phyloP scores from a whole-genome alignment of 2,888 invertebrate species.

The Calameuta idolon region DNA sequence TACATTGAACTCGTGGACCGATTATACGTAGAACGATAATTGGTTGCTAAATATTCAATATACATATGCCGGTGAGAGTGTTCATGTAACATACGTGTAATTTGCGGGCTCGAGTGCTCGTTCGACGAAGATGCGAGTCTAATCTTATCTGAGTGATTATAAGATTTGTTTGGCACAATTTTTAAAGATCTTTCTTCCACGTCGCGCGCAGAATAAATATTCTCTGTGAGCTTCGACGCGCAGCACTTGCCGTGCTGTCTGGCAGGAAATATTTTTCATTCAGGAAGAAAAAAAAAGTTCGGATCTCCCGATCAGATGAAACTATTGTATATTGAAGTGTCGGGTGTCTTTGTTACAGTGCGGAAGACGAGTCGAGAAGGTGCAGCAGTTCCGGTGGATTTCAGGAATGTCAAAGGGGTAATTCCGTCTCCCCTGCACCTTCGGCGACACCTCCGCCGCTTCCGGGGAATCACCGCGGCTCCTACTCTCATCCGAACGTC shows the following conservation, averaged over 20 bases:
- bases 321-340: neutral
- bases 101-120: too few relatives aligned
- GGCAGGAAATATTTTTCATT: too few relatives aligned
- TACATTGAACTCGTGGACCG: too few relatives aligned
- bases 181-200: neutral
- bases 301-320: neutral
- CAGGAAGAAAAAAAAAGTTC: too few relatives aligned
- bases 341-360: constrained; percentile 33
- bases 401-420: constrained; percentile 37
- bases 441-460: constrained; percentile 40
- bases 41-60: too few relatives aligned
- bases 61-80: too few relatives aligned
- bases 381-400: constrained; percentile 38
- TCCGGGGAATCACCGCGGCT: constrained; percentile 38
- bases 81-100: too few relatives aligned
- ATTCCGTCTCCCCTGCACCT: constrained; percentile 39
- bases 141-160: neutral
- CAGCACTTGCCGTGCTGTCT: too few relatives aligned
- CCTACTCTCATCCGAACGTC: constrained; percentile 40
- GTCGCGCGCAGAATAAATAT: too few relatives aligned
- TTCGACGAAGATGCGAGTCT: neutral
- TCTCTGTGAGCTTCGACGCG: too few relatives aligned
- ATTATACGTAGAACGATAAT: too few relatives aligned
- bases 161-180: constrained; percentile 2
- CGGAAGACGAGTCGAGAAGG: constrained; percentile 42